phyloP scores from a whole-genome alignment of 2,113 vertebrate genomes.

The Xenus cinereus region DNA sequence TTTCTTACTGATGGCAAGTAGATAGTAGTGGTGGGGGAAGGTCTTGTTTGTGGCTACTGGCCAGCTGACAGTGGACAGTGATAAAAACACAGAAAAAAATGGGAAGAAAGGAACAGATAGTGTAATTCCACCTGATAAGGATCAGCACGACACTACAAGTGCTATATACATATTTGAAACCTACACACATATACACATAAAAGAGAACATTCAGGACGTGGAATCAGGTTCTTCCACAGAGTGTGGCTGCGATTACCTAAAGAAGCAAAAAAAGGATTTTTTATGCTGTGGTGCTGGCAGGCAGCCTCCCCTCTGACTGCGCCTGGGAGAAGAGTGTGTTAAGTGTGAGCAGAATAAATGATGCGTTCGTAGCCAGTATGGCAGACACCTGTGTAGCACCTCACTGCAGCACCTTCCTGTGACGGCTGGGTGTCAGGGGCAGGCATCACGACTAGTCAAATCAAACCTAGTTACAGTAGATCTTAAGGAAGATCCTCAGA shows the following conservation, averaged over 20 bases:
- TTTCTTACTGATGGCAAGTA: neutral
- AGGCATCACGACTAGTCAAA: neutral
- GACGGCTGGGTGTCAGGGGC: neutral
- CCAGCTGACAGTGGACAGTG: neutral
- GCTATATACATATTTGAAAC: neutral
- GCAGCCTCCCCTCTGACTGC: neutral
- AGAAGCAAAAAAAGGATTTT: neutral
- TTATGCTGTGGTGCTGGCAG: neutral
- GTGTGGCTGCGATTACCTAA: neutral
- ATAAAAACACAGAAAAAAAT: neutral
- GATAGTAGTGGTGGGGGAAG: neutral
- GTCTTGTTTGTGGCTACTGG: neutral
- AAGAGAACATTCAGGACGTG: neutral
- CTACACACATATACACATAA: neutral
- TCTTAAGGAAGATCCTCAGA: neutral
- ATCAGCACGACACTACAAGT: neutral
- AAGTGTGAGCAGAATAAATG: constrained; percentile 51
- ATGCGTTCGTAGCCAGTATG: neutral
- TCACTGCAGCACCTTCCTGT: neutral
- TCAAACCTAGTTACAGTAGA: neutral
- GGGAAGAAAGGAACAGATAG: neutral
- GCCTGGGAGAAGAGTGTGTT: neutral
- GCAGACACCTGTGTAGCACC: neutral
- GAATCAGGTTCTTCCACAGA: neutral
- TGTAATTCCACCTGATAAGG: neutral